Evolutionary conservation across 2,797 vertebrate species (phyloP).

Genomic region (Petrocephalus schoutedeni): DNA sequence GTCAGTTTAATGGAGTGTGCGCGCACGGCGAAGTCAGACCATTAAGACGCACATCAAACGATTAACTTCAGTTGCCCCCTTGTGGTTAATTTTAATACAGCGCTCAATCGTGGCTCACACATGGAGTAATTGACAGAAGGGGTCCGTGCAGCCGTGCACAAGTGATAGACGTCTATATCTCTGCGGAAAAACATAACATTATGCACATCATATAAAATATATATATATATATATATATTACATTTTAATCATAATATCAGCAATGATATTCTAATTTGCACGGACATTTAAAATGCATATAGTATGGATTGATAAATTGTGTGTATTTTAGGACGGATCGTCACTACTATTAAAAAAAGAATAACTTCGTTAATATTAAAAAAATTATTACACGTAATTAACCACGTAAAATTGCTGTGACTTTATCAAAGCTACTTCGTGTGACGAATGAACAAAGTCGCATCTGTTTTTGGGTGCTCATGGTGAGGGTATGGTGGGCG

Average conservation of each 20-base stretch:
- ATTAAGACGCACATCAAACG: background rate
- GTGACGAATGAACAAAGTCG: background rate
- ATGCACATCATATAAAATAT: background rate
- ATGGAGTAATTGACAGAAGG: background rate
- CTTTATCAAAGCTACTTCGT: background rate
- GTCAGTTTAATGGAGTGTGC: background rate
- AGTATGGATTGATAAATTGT: background rate
- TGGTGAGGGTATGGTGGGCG: slow-evolving; percentile 22
- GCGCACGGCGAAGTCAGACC: background rate
- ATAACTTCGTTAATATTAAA: background rate
- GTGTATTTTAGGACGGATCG: background rate
- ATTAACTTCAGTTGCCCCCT: slow-evolving; percentile 47
- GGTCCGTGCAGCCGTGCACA: background rate
- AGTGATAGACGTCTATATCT: background rate
- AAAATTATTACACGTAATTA: background rate
- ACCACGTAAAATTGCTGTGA: background rate
- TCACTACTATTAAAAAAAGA: background rate
- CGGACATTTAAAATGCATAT: background rate
- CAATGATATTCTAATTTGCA: background rate
- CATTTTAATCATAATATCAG: background rate
- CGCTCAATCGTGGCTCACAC: background rate
- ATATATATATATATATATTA: background rate
- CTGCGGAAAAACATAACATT: background rate
- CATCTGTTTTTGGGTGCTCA: background rate
- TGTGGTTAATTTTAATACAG: slow-evolving; percentile 37